Conservation (phyloP, 2,113 vertebrate species). For the Crotalus helleri region DNA sequence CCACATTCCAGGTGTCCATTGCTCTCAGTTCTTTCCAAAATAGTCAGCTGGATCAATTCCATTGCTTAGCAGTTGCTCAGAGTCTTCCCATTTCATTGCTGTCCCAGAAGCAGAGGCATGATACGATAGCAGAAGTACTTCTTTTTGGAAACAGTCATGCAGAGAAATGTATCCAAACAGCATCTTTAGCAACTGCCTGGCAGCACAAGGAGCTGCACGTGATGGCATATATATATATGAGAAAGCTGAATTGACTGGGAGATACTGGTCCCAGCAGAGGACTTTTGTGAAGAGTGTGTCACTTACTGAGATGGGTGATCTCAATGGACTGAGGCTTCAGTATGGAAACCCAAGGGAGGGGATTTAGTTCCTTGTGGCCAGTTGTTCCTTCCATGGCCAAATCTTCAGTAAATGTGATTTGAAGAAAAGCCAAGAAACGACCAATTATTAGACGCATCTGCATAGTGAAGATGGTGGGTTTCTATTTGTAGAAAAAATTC, state of each 20-base stretch:
- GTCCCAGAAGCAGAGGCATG: constrained; percentile 19
- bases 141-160: constrained; percentile 26
- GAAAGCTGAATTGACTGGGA: not conserved
- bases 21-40: not conserved
- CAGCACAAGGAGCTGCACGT: not conserved
- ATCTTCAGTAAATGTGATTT: constrained; percentile 16
- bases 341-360: not conserved
- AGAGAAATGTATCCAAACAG: not conserved
- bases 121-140: not conserved
- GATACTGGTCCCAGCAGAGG: constrained; percentile 12
- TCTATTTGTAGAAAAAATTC: constrained; percentile 63
- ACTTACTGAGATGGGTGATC: not conserved
- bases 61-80: constrained; percentile 9
- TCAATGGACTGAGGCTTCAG: not conserved
- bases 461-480: constrained; percentile 54
- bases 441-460: constrained; percentile 57
- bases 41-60: constrained; percentile 9
- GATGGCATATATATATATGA: constrained; percentile 3
- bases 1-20: not conserved
- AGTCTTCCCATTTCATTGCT: not conserved
- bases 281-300: constrained; percentile 27
- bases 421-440: constrained; percentile 24
- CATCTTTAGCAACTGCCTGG: not conserved
- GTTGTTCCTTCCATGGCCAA: not conserved
- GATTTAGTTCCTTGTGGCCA: not conserved